phyloP scores from a whole-genome alignment of 2,113 vertebrate species.

The Damaliscus lunatus region DNA sequence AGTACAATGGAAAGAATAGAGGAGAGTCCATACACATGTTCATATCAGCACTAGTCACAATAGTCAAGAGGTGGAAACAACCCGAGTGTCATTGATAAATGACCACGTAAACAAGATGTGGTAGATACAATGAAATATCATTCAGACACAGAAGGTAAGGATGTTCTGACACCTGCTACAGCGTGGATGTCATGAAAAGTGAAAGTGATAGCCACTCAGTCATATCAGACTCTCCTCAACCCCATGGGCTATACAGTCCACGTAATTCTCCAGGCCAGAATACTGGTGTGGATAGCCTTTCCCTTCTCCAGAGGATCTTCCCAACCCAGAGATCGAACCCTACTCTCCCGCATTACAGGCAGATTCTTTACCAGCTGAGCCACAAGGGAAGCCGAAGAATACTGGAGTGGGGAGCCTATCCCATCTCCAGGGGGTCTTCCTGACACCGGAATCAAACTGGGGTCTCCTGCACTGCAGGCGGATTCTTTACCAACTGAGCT shows the following conservation, averaged over 20 bases:
- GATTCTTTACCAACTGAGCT: not conserved
- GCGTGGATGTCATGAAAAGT: not conserved
- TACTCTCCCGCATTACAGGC: not conserved
- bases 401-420: not conserved
- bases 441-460: not conserved
- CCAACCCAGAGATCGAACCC: not conserved
- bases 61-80: not conserved
- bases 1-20: not conserved
- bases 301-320: not conserved
- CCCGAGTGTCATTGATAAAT: no score
- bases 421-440: not conserved
- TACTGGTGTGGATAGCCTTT: not conserved
- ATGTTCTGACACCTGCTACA: not conserved
- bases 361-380: not conserved
- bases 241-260: not conserved
- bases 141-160: not conserved
- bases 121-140: not conserved
- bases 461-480: not conserved
- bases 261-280: not conserved
- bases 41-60: not conserved
- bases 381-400: not conserved
- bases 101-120: not conserved
- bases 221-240: not conserved
- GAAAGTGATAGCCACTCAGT: not conserved
- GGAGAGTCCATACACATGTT: not conserved